Base-by-base conservation (phyloP, 2,797 vertebrate genomes). In the Gambusia yucatana region DNA sequence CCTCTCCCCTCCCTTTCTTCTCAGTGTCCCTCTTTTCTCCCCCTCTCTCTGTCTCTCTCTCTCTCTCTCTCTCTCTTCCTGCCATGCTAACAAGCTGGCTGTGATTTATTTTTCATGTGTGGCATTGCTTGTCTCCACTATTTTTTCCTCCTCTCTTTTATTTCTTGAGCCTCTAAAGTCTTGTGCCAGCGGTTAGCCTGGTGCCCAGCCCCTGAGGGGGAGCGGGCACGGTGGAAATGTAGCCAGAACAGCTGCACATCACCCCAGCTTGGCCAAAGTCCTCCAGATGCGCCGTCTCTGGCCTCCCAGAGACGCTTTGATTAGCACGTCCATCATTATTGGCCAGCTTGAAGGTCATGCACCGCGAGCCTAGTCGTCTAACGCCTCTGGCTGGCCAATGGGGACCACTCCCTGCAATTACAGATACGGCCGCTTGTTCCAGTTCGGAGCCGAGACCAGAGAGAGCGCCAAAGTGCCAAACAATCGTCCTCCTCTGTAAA, bases 71-170 rank as follows among this genome's bases (percentile, higher is more conserved):
- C 81, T 81, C 61, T 83, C 78, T 82, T 71, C 67, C 80, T 81
- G 81, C 82, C 77, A 88, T 90, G 86, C 91, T 94, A 94, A 94
- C 92, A 92, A 93, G 92, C 89, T 86, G 88, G 84, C 90, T 92
- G 86, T 92, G 91, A 94, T 94, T 91, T 93, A 88, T 93, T 91
- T 93, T 92, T 94, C 88, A 94, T 92, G 91, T 90, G 90, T 90
- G 89, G 86, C 73, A 84, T 92, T 90, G 86, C 87, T 88, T 85
- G 82, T 78, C 55, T 70, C 74, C 55, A 17, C 85, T 76, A 72
- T 86, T 82, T 52, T 70, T 75, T 33, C 75, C 36, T 76, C 47
- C 39, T 74, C 69, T 33, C 70, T 65, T n/a, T 36, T 43, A 57
- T 79, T 74, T 61, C 81, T 74, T 48, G 78, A 57, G 86, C 83